phyloP scores from a whole-genome alignment of 2,113 vertebrate genomes.

The Danionella cerebrum region DNA sequence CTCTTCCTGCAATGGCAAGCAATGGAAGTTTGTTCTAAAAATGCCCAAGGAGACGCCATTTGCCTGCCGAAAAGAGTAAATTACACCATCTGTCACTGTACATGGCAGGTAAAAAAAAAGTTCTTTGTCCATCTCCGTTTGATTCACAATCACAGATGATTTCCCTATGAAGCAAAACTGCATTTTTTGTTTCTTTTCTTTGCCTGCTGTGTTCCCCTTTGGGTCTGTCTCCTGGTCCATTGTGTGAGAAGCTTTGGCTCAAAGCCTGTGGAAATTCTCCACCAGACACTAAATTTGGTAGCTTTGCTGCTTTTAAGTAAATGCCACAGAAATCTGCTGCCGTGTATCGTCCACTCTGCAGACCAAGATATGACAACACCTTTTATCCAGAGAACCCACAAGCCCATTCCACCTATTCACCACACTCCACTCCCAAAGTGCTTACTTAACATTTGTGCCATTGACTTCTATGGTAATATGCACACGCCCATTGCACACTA shows the following conservation, averaged over 20 bases:
- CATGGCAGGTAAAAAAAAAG: not conserved
- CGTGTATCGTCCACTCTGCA: constrained; percentile 13
- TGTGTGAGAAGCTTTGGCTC: constrained; percentile 6
- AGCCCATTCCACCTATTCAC: constrained; percentile 32
- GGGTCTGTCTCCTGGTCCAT: not conserved
- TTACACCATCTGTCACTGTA: not conserved
- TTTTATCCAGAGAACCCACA: constrained; percentile 28
- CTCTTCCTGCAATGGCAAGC: constrained; percentile 32
- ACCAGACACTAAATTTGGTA: constrained; percentile 27
- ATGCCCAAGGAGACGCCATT: constrained; percentile 2
- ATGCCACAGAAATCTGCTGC: constrained; percentile 33
- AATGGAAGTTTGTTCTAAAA: constrained; percentile 14
- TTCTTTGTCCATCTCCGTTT: constrained; percentile 5
- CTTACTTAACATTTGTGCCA: constrained; percentile 56
- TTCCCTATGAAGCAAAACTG: not conserved
- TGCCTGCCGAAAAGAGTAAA: constrained; percentile 30
- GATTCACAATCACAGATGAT: not conserved
- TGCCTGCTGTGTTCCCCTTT: not conserved
- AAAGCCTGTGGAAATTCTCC: constrained; percentile 14
- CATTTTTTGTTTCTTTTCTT: constrained; percentile 7
- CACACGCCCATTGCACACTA: constrained; percentile 57
- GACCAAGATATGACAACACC: constrained; percentile 26
- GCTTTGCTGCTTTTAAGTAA: constrained; percentile 34
- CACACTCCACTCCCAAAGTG: constrained; percentile 38
- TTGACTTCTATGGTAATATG: constrained; percentile 49